phyloP scores from a whole-genome alignment of 2,888 invertebrate genomes.

The Hydraecia micacea region DNA sequence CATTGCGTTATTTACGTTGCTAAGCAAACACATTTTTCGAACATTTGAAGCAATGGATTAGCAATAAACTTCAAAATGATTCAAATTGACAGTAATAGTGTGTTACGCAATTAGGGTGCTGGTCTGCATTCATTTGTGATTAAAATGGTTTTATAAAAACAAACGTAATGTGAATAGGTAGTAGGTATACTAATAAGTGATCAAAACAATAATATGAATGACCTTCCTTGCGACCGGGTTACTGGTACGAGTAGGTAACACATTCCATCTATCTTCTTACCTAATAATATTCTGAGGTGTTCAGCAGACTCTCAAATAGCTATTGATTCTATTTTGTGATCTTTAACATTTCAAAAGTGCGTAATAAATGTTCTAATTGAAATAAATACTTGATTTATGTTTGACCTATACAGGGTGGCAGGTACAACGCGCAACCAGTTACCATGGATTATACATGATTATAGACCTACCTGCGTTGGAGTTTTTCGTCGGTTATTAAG shows the following conservation, averaged over 20 bases:
- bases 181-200: not conserved
- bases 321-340: not conserved
- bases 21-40: no score
- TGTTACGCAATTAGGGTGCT: no score
- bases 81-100: no score
- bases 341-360: no score
- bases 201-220: slow-evolving; percentile 8
- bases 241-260: not conserved
- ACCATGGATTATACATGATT: no score
- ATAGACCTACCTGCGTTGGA: no score
- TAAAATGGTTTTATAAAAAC: not conserved
- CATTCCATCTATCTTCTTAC: not conserved
- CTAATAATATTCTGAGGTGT: no score
- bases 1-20: no score
- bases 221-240: not conserved
- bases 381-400: not conserved
- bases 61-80: no score
- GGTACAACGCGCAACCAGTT: no score
- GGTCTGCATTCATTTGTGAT: not conserved
- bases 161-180: not conserved
- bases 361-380: not conserved
- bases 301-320: not conserved
- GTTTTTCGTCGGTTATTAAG: no score
- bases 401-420: not conserved
- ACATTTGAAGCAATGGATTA: no score